Percentiles rank a stretch among this genome's conserved stretches.
phyloP scores from a whole-genome alignment of 2,888 invertebrate genomes.

The Drosophila engyochracea region DNA sequence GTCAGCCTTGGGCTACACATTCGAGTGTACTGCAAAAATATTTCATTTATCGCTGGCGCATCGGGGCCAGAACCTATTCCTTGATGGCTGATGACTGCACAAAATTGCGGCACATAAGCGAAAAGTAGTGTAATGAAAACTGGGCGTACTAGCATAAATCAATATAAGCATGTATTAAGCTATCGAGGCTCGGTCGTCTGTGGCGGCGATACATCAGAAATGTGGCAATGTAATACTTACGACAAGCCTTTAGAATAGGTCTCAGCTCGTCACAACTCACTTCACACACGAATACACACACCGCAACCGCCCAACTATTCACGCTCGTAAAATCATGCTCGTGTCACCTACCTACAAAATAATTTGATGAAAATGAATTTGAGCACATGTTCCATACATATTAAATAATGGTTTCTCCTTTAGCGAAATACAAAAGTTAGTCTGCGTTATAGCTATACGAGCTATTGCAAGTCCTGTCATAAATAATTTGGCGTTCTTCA shows the following conservation, averaged over 20 bases:
- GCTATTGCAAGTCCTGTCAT: slow-evolving; percentile 8
- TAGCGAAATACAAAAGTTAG: neutral
- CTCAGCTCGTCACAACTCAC: slow-evolving; percentile 33
- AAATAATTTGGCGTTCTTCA: neutral
- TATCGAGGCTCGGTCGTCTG: neutral
- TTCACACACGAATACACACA: slow-evolving; percentile 21
- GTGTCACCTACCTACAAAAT: slow-evolving; percentile 17
- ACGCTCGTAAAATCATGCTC: neutral
- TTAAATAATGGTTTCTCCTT: neutral
- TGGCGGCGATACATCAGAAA: slow-evolving; percentile 11
- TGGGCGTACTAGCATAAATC: slow-evolving; percentile 65
- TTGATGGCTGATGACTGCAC: slow-evolving; percentile 52
- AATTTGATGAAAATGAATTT: slow-evolving; percentile 42
- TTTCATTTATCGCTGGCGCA: slow-evolving; percentile 45
- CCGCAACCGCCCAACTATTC: neutral
- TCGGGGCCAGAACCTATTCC: slow-evolving; percentile 21
- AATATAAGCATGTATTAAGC: slow-evolving; percentile 43
- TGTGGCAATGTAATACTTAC: slow-evolving; percentile 38
- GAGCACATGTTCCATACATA: slow-evolving; percentile 7
- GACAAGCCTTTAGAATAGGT: slow-evolving; percentile 7
- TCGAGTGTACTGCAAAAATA: slow-evolving; percentile 49
- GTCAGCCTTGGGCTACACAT: slow-evolving; percentile 57
- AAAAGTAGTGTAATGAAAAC: slow-evolving; percentile 65
- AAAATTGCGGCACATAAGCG: slow-evolving; percentile 47
- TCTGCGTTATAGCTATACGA: neutral